phyloP scores from a whole-genome alignment of 2,113 vertebrate genomes.

The Ictalurus punctatus region DNA sequence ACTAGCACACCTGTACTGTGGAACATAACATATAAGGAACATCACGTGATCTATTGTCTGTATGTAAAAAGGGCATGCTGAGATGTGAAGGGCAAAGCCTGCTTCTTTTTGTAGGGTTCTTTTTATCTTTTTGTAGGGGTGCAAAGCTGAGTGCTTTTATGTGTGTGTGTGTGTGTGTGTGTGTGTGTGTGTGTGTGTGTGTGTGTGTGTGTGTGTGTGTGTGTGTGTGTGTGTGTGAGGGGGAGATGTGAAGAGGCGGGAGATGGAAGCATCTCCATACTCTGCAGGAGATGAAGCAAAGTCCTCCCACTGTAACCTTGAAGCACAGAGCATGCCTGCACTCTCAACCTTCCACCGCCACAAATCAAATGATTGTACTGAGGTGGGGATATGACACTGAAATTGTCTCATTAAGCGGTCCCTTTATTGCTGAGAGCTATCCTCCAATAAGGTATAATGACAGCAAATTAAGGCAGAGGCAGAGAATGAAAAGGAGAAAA shows the following conservation, averaged over 20 bases:
- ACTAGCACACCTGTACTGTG: neutral
- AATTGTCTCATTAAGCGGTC: conserved; percentile 63
- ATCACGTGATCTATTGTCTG: neutral
- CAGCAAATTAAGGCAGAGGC: conserved; percentile 64
- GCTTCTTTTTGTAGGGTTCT: neutral
- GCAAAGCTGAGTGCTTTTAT: neutral
- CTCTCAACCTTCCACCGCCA: conserved; percentile 62
- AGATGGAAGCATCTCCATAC: conserved; percentile 33
- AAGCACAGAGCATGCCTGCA: conserved; percentile 61
- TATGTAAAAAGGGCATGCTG: neutral
- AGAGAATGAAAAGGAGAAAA: conserved; percentile 48
- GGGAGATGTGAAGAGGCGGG: conserved; percentile 38
- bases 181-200: neutral
- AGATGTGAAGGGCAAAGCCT: neutral
- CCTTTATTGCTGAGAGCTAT: conserved; percentile 68
- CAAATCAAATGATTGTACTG: conserved; percentile 67
- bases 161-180: no score
- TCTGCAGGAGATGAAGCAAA: conserved; percentile 54
- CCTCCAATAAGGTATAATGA: conserved; percentile 64
- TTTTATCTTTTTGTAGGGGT: neutral
- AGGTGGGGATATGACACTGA: conserved; percentile 59
- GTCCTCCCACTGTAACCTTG: conserved; percentile 69
- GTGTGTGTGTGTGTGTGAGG: conserved; percentile 14
- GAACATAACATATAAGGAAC: neutral
- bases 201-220: neutral